Conservation (phyloP, 2,113 vertebrate species). For the Cavia porcellus region DNA sequence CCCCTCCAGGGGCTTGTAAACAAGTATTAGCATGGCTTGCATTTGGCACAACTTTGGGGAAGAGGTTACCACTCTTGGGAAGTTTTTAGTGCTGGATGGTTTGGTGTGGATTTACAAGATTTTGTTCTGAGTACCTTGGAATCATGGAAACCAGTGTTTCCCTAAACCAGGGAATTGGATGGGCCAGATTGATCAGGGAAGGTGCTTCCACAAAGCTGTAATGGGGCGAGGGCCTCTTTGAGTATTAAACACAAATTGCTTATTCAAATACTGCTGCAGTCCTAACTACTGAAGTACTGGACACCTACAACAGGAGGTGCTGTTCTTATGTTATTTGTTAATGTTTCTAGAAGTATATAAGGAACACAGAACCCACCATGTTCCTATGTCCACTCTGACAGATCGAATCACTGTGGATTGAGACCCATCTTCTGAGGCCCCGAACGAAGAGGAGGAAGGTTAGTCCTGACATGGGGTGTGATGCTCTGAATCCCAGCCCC, state of each 20-base stretch:
- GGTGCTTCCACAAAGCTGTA: not conserved
- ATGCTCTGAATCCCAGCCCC: not conserved
- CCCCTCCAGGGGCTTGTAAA: not conserved
- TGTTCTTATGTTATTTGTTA: not conserved
- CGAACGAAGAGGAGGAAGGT: not conserved
- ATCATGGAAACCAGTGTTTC: accelerated
- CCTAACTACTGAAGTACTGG: not conserved
- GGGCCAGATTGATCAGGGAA: not conserved
- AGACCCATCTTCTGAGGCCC: not conserved
- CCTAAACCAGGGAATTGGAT: too few species aligned
- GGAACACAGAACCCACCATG: not conserved
- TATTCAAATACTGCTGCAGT: not conserved
- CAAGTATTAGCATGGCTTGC: not conserved
- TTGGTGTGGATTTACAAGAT: not conserved
- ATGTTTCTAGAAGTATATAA: not conserved
- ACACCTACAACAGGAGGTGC: not conserved
- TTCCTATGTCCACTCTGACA: not conserved
- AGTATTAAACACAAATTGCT: not conserved
- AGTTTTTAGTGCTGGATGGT: not conserved
- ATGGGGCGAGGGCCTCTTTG: not conserved
- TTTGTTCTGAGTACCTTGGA: not conserved
- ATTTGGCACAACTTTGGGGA: not conserved
- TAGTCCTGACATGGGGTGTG: not conserved
- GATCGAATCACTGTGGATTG: not conserved
- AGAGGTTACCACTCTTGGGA: not conserved